Evolutionary conservation across 1,140 invertebrate species (phyloP).

Genomic region (Dendrolimus kikuchii): DNA sequence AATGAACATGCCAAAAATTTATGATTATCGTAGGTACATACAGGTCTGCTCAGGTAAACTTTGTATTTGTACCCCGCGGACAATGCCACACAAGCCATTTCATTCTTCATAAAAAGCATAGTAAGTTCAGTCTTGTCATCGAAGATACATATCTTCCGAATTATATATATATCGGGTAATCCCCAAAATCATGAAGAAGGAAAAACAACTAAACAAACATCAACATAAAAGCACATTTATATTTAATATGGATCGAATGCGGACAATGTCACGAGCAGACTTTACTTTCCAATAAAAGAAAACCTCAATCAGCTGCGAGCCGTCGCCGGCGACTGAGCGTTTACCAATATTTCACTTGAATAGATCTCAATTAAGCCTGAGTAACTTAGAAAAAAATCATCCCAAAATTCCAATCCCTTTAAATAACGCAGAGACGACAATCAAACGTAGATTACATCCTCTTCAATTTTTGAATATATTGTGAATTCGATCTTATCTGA

Average conservation of each 20-base stretch:
- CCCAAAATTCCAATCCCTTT: constrained; percentile 29
- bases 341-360: constrained; percentile 49
- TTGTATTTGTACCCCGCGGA: no score
- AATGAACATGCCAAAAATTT: no score
- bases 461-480: constrained; percentile 27
- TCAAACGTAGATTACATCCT: constrained; percentile 31
- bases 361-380: constrained; percentile 45
- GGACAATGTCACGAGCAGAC: constrained; percentile 15
- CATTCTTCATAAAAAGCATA: no score
- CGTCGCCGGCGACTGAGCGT: constrained; percentile 25
- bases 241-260: neutral
- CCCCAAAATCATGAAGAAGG: no score
- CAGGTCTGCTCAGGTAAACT: no score
- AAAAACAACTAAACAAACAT: no score
- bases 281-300: constrained; percentile 23
- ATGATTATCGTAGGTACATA: no score
- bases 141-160: no score
- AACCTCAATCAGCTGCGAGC: constrained; percentile 21
- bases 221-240: no score
- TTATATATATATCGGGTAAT: no score
- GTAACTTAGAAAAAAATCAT: constrained; percentile 33
- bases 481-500: constrained; percentile 21
- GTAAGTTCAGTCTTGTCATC: no score
- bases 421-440: constrained; percentile 29
- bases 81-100: no score